Evolutionary conservation across 2,113 vertebrate genomes (phyloP), one percentile per base, ranked within the genome.

Genomic region (Osmerus mordax): DNA sequence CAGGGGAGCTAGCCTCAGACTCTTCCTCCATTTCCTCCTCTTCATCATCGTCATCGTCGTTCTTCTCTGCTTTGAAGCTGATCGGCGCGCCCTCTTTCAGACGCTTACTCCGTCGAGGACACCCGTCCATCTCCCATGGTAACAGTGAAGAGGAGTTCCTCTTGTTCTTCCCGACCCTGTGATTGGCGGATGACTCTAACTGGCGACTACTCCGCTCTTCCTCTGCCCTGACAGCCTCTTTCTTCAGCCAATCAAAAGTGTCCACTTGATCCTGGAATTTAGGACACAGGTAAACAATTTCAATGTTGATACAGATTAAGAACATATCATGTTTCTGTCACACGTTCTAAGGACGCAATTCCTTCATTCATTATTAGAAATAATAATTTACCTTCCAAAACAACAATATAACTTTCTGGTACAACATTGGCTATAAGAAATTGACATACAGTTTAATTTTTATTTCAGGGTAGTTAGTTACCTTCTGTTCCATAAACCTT

Each of bases 401-500:
- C 32, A 36, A 36, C 32, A 36, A 36, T 36, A 36, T 4, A 7
- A 36, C 32, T 36, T 36, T 36, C 32, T 36, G 32, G 32, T 36
- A 36, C 32, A 36, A 7, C 32, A 36, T 36, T 36, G 32, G 32
- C 32, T 36, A 36, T 36, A 36, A 36, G 4, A 36, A 36, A 36
- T 6, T 36, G 32, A 36, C 32, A 36, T 3, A 36, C 1, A 7
- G 7, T 36, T 36, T 36, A 5, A 36, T 36, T 36, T 36, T 7
- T 7, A 36, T 36, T 36, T 7, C 32, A 4, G 7, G 7, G 7
- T 36, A 36, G 32, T 36, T 36, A 36, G 32, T 82, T 71, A 90
- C 88, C 83, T 82, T 85, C 18, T 77, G 78, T 54, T 88, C 89
- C 85, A 93, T 89, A 81, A 93, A 93, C 1, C 91, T 81, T n/a